Conservation (phyloP, 2,888 invertebrate species). For the Heliconius ethilla region DNA sequence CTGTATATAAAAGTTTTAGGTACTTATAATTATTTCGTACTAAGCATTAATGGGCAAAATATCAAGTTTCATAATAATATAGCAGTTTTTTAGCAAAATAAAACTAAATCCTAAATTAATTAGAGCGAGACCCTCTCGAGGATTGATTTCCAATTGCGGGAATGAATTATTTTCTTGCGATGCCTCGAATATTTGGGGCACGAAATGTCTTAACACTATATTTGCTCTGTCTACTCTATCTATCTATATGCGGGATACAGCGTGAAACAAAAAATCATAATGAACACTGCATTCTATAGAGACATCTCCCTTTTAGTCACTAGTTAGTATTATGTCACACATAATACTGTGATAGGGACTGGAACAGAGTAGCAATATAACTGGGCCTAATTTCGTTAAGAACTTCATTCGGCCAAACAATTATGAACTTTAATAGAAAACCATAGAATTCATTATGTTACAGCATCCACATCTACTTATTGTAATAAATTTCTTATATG, state of each 20-base stretch:
- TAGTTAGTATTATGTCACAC: conserved; percentile 10
- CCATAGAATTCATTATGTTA: conserved; percentile 27
- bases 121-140: no score
- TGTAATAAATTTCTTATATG: conserved; percentile 46
- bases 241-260: no score
- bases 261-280: background rate
- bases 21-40: no score
- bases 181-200: background rate
- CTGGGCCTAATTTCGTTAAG: conserved; percentile 32
- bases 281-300: background rate
- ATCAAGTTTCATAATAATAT: no score
- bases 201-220: background rate
- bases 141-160: background rate
- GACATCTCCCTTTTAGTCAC: background rate
- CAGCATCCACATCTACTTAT: conserved; percentile 26
- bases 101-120: no score
- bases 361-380: conserved; percentile 32
- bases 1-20: no score
- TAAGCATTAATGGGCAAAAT: no score
- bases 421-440: conserved; percentile 21
- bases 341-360: conserved; percentile 24
- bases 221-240: background rate
- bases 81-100: no score
- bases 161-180: background rate
- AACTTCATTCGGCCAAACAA: conserved; percentile 14